phyloP scores from a whole-genome alignment of 2,113 vertebrate genomes.

The Scortum barcoo region DNA sequence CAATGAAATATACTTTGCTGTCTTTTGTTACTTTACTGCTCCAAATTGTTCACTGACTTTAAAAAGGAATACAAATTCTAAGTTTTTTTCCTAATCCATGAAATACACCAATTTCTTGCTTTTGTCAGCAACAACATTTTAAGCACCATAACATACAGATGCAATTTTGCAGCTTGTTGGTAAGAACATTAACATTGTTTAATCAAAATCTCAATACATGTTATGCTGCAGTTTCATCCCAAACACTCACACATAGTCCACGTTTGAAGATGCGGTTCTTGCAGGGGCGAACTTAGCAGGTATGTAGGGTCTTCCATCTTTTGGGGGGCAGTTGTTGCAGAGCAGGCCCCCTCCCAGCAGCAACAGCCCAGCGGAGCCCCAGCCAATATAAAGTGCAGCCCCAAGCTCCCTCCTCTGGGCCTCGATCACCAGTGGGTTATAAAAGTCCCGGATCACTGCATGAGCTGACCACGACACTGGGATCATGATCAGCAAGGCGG shows the following conservation, averaged over 20 bases:
- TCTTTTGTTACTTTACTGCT: background rate
- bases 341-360: constrained; percentile 85
- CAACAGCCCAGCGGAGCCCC: constrained; percentile 79
- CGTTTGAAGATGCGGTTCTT: constrained; percentile 66
- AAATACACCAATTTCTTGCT: background rate
- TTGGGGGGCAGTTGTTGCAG: constrained; percentile 84
- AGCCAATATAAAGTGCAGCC: constrained; percentile 83
- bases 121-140: background rate
- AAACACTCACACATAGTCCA: constrained; percentile 80
- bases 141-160: background rate
- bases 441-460: constrained; percentile 83
- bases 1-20: background rate
- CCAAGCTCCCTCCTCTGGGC: constrained; percentile 85
- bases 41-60: background rate
- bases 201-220: background rate
- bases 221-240: background rate
- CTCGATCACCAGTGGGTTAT: constrained; percentile 80
- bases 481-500: constrained; percentile 79
- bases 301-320: constrained; percentile 64
- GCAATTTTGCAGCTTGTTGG: background rate
- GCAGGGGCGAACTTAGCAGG: constrained; percentile 75
- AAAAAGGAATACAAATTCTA: background rate
- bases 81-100: too few species aligned
- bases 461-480: constrained; percentile 86
- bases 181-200: background rate